A percentile compares a stretch with the other conserved stretches of the same genome.
Conservation (phyloP, 2,797 vertebrate species). For the Scolopax rusticola region DNA sequence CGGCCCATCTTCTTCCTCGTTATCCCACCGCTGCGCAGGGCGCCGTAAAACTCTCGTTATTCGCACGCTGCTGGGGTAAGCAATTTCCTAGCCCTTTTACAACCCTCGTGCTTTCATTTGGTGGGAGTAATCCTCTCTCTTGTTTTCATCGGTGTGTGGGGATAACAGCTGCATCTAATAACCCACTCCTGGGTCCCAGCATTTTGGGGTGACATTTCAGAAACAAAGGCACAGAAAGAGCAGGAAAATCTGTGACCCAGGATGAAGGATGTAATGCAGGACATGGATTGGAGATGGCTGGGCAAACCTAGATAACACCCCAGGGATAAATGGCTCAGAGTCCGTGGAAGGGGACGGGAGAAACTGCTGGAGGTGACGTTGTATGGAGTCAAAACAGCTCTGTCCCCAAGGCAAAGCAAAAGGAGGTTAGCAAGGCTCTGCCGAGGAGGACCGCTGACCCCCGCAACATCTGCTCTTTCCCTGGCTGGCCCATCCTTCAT, state of each 20-base stretch:
- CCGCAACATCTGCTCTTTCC: background rate
- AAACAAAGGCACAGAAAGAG: background rate
- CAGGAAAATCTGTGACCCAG: background rate
- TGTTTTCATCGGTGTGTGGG: background rate
- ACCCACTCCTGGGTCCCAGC: background rate
- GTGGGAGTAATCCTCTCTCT: background rate
- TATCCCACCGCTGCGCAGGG: rapidly evolving
- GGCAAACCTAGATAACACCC: background rate
- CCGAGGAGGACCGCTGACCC: background rate
- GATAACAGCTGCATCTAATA: constrained; percentile 30
- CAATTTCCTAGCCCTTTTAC: background rate
- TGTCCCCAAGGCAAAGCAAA: constrained; percentile 7
- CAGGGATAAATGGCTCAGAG: background rate
- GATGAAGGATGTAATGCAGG: background rate
- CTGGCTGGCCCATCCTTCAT: background rate
- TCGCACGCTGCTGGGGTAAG: background rate
- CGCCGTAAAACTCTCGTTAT: background rate
- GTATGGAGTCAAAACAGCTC: background rate
- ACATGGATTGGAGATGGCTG: background rate
- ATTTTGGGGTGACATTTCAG: background rate
- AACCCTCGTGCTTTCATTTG: background rate
- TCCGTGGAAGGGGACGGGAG: background rate
- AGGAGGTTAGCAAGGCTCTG: background rate
- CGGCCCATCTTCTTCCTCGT: background rate
- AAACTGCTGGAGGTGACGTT: background rate